Evolutionary conservation across 2,113 vertebrate genomes (phyloP).

Genomic region (Eudorcas thomsonii): DNA sequence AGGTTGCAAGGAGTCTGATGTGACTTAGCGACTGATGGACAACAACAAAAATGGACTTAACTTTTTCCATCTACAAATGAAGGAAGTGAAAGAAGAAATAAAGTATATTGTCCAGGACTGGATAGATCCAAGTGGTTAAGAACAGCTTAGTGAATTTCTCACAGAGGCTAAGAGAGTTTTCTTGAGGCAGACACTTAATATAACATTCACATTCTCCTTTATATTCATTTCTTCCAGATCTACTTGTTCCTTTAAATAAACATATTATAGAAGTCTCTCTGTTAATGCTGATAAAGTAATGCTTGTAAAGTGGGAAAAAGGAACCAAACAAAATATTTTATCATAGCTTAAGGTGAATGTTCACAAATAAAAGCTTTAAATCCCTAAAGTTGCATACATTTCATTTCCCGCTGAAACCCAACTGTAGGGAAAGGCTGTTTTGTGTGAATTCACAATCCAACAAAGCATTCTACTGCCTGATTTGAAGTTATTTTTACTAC

Average conservation of each 20-base stretch:
- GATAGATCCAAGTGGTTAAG: neutral
- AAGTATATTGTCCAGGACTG: neutral
- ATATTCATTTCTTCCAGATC: neutral
- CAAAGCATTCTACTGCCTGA: neutral
- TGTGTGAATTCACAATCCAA: slow-evolving; percentile 19
- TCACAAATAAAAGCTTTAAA: slow-evolving; percentile 37
- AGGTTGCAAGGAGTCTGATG: neutral
- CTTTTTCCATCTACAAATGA: neutral
- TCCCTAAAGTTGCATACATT: neutral
- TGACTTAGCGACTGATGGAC: neutral
- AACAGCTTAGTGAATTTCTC: slow-evolving; percentile 54
- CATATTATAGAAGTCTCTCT: neutral
- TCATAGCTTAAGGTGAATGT: slow-evolving; percentile 31
- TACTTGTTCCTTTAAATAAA: slow-evolving; percentile 31
- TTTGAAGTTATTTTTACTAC: slow-evolving; percentile 47
- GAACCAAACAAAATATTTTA: slow-evolving; percentile 29
- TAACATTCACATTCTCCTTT: slow-evolving; percentile 28
- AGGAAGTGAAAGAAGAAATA: neutral
- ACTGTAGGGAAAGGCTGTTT: neutral
- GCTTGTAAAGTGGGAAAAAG: neutral
- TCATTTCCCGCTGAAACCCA: slow-evolving; percentile 34
- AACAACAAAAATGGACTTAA: neutral
- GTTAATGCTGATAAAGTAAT: slow-evolving; percentile 2
- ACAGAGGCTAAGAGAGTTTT: slow-evolving; percentile 8
- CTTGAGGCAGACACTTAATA: slow-evolving; percentile 18